These are phyloP conservation scores for Aphrophora alni DNA, from an alignment of 2,888 invertebrate species.

Conservation along the genomic window DNA sequence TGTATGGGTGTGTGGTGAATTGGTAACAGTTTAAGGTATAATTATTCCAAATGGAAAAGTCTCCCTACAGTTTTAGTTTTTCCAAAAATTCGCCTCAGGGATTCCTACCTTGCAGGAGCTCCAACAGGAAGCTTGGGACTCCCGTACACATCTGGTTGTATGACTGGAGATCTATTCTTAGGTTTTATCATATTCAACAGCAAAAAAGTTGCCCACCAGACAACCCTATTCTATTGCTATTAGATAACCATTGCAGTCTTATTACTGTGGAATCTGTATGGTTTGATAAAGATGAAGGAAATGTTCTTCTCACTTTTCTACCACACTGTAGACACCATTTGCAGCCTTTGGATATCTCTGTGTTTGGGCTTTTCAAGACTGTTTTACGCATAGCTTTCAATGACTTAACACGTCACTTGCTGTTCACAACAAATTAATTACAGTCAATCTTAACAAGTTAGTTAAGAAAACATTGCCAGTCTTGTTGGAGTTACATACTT, in stretches of 20 bases:
- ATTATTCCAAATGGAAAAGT: not conserved
- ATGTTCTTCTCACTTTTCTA: not conserved
- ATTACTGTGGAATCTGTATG: not conserved
- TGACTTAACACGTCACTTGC: too few relatives aligned
- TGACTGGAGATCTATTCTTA: constrained; percentile 14
- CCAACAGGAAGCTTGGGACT: not conserved
- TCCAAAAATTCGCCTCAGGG: not conserved
- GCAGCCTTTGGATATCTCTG: too few relatives aligned
- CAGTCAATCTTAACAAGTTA: too few relatives aligned
- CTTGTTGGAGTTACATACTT: too few relatives aligned
- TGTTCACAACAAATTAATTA: too few relatives aligned
- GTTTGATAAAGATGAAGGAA: not conserved
- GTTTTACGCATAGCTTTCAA: too few relatives aligned
- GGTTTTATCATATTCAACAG: not conserved
- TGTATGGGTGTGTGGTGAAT: not conserved
- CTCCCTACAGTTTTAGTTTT: constrained; percentile 14
- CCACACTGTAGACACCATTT: not conserved
- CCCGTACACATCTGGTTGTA: not conserved
- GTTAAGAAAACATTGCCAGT: too few relatives aligned
- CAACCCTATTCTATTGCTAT: not conserved
- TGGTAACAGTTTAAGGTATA: not conserved
- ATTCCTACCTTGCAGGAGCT: not conserved
- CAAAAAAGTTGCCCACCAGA: not conserved
- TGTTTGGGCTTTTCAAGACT: too few relatives aligned
- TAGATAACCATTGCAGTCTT: constrained; percentile 7